A percentile compares a stretch with the other conserved stretches of the same genome.
Conservation (phyloP, 2,113 vertebrate genomes). For the Petromus typicus region DNA sequence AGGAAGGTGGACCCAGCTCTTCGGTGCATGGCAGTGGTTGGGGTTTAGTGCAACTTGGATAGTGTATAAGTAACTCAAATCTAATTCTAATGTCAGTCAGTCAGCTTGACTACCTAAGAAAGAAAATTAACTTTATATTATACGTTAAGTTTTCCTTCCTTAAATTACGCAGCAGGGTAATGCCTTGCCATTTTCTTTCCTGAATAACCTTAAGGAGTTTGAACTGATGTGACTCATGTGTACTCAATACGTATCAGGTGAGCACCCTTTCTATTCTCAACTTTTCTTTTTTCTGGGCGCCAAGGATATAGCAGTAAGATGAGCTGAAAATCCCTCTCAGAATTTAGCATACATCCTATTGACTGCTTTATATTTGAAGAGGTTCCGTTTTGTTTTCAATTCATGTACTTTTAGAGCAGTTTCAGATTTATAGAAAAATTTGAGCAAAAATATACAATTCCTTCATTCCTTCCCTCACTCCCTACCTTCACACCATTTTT, state of each 20-base stretch:
- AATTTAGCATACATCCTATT: neutral
- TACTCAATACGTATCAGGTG: neutral
- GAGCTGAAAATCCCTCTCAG: neutral
- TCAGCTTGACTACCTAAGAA: neutral
- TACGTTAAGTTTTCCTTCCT: neutral
- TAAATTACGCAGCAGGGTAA: neutral
- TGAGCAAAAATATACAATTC: neutral
- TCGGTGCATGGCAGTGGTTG: neutral
- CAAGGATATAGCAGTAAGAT: neutral
- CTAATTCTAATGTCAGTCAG: neutral
- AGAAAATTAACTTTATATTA: neutral
- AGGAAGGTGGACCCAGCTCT: neutral
- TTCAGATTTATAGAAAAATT: slow-evolving; percentile 34
- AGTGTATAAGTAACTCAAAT: neutral
- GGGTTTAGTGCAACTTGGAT: neutral
- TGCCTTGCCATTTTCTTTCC: neutral
- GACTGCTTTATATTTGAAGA: neutral
- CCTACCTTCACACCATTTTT: neutral
- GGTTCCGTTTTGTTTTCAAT: slow-evolving; percentile 43
- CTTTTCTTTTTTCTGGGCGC: neutral
- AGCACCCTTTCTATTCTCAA: neutral
- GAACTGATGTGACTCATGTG: slow-evolving; percentile 8
- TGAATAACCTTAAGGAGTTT: neutral
- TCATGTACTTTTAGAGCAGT: slow-evolving; percentile 10
- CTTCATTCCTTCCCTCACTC: neutral